Base-by-base conservation (phyloP, 2,888 invertebrate genomes). In the Willowsia nigromaculata region DNA sequence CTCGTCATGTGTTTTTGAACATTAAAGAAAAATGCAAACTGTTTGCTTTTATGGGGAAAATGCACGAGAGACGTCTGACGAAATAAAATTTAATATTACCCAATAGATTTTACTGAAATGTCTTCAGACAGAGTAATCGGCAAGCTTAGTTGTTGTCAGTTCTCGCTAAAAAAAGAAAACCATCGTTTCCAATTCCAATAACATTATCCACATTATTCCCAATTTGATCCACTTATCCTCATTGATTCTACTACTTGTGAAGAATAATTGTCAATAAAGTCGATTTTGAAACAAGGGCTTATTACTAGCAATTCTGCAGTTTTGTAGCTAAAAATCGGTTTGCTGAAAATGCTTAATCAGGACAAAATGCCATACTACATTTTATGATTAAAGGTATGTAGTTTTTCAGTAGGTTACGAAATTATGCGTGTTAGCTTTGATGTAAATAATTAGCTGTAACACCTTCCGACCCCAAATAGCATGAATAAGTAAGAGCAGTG, bases 221-320 rank as follows among this genome's bases (percentile, higher is more conserved):
- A 53, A n/a, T 87, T 87, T 71, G 27, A 81, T 87, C 87, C 87
- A 87, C 87, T 87, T 87, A 87, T 71, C 71, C 68, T 40, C 76
- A 43, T 62, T 62, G 81, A 81, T 56, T 80, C 30, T 27, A 86
- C 81, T 81, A 40, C 71, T 80, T 5, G n/a, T n/a, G 40, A 87
- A n/a, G 86, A 78, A 87, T 87, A 71, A 80, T 68, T 80, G 40
- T 18, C 68, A 56, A 18, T 37, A 71, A 62, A 62, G 62, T 30
- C 40, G 71, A 71, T 84, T 85, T 85, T 33, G 83, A 84, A 84
- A 84, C 50, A 50, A 18, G 22, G 25, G 6, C 27, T 59, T 59
- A 59, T 59, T 59, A 27, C 7, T 59, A 27, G 59, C 59, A 59
- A 59, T 59, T 59, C 59, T 25, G 27, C 11, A 5, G 33, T 9